These are phyloP conservation scores for Crepidodera aurea DNA, from an alignment of 2,888 invertebrate genomes.

Conservation along the genomic window DNA sequence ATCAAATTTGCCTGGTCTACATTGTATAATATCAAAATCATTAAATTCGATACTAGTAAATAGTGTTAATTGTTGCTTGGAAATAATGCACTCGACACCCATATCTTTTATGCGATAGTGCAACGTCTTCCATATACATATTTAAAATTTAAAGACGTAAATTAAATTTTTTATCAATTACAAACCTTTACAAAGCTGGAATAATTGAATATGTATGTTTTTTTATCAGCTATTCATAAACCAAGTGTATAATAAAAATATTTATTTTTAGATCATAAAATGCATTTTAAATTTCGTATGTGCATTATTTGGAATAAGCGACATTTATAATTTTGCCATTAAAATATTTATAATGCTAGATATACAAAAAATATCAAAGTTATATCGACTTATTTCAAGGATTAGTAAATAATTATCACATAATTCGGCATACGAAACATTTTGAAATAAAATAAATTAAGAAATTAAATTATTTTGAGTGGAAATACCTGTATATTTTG, in stretches of 20 bases:
- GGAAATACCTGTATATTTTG: too few species aligned
- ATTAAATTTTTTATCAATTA: neutral
- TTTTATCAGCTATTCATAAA: neutral
- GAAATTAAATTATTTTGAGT: too few species aligned
- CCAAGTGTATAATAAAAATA: slow-evolving; percentile 1
- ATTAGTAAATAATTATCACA: too few species aligned
- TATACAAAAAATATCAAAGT: neutral
- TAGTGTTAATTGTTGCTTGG: too few species aligned
- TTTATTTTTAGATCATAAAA: neutral
- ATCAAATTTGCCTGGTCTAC: too few species aligned
- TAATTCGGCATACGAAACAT: too few species aligned
- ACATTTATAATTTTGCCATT: neutral
- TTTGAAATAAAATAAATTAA: too few species aligned
- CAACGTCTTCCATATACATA: neutral
- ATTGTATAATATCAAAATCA: too few species aligned
- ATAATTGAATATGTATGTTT: slow-evolving; percentile 7
- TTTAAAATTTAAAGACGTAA: neutral
- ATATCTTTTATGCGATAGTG: neutral
- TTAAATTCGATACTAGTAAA: too few species aligned
- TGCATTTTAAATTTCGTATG: neutral
- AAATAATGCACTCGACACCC: neutral
- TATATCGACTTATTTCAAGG: neutral
- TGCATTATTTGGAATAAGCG: neutral
- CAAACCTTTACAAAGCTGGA: neutral
- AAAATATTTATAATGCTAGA: neutral